These are phyloP conservation scores for Poeciliopsis retropinna DNA, from an alignment of 2,113 vertebrate genomes.

Conservation along the genomic window DNA sequence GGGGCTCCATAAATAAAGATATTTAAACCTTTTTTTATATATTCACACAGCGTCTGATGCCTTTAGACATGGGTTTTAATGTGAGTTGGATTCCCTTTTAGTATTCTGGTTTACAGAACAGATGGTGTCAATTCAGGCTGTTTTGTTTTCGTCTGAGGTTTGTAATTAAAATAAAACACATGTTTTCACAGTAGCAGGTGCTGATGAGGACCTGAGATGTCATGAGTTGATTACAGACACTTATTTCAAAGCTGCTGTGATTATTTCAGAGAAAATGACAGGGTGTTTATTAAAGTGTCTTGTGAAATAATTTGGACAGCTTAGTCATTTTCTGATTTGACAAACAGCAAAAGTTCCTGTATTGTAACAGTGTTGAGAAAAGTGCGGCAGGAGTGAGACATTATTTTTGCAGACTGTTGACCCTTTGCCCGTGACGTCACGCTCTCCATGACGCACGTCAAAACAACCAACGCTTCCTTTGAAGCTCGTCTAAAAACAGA, in stretches of 20 bases:
- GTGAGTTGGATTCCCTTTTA: background rate
- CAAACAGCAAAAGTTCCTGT: background rate
- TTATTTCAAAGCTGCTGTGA: background rate
- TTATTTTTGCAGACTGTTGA: no score
- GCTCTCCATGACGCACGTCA: no score
- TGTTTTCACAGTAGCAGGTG: background rate
- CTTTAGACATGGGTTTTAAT: background rate
- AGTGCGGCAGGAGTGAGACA: background rate
- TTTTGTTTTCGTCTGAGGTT: background rate
- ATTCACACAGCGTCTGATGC: background rate
- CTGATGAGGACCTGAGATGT: background rate
- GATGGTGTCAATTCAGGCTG: slow-evolving; percentile 13
- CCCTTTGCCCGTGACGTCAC: background rate
- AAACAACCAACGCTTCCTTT: no score
- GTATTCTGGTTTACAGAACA: slow-evolving; percentile 1
- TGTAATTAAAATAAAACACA: slow-evolving; percentile 22
- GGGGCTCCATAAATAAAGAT: background rate
- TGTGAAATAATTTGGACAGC: background rate
- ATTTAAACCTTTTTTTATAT: background rate
- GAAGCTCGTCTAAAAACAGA: no score
- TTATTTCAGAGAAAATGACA: background rate
- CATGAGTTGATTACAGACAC: background rate
- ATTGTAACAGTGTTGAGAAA: background rate
- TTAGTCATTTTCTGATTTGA: background rate
- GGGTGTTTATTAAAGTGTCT: background rate